phyloP scores from a whole-genome alignment of 2,797 vertebrate genomes.

The Aldrovandia affinis region DNA sequence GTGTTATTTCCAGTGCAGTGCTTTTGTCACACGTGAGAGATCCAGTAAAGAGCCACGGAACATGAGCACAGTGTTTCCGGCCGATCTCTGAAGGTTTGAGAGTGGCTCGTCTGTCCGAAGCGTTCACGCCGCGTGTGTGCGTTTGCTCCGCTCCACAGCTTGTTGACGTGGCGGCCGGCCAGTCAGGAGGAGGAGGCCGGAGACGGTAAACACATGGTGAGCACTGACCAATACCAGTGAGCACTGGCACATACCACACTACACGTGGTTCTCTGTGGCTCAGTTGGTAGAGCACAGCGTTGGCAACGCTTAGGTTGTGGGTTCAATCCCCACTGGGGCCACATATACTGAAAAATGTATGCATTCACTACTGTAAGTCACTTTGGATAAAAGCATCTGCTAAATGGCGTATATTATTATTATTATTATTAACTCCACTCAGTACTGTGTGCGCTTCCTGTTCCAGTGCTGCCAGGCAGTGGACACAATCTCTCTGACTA shows the following conservation, averaged over 20 bases:
- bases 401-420: no score
- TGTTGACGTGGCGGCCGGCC: conserved; percentile 92
- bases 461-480: neutral
- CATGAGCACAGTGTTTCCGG: neutral
- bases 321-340: no score
- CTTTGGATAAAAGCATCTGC: no score
- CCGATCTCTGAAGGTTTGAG: neutral
- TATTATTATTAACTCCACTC: no score
- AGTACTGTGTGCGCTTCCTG: neutral
- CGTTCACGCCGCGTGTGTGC: neutral
- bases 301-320: no score
- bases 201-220: conserved; percentile 88
- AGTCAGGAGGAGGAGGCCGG: conserved; percentile 89
- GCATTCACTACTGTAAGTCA: no score
- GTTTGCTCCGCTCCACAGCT: conserved; percentile 64
- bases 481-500: neutral
- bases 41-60: neutral
- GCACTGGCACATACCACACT: conserved; percentile 26
- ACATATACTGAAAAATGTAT: no score
- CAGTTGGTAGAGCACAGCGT: no score
- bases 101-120: neutral
- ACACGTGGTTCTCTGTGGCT: no score
- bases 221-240: conserved; percentile 59
- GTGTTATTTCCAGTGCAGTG: no score
- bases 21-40: no score